phyloP scores from a whole-genome alignment of 1,140 invertebrate genomes.

The Metaphire vulgaris region DNA sequence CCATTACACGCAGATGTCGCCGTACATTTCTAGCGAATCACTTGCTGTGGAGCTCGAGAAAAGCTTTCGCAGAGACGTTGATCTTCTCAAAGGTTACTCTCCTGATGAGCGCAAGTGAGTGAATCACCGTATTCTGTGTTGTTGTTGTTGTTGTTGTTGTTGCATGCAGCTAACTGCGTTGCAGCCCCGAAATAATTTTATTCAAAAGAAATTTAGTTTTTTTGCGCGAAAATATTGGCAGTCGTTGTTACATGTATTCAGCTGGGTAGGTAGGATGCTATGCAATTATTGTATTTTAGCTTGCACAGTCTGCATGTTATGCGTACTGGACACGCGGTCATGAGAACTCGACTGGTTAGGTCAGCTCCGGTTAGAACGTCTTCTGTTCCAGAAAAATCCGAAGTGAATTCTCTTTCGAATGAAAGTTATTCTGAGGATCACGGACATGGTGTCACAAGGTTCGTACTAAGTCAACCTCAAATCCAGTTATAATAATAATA shows the following conservation, averaged over 20 bases:
- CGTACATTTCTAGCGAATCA: slow-evolving; percentile 56
- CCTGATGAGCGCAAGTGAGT: slow-evolving; percentile 42
- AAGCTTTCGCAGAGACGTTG: slow-evolving; percentile 59
- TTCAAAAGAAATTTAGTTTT: no score
- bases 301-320: slow-evolving; percentile 9
- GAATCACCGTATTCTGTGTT: background rate
- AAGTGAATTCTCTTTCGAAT: no score
- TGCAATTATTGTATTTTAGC: background rate
- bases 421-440: no score
- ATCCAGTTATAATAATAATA: no score
- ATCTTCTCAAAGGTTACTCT: slow-evolving; percentile 37
- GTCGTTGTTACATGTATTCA: no score
- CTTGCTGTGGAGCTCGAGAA: slow-evolving; percentile 80
- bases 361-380: background rate
- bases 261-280: no score
- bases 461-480: no score
- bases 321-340: background rate
- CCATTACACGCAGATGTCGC: slow-evolving; percentile 35
- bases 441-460: no score
- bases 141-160: no score
- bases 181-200: no score
- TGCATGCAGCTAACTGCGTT: no score
- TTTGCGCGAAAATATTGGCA: no score
- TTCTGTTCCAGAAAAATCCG: background rate
- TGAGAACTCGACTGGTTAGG: background rate